Base-by-base conservation (phyloP, 2,797 vertebrate species). In the Sardinella longiceps region DNA sequence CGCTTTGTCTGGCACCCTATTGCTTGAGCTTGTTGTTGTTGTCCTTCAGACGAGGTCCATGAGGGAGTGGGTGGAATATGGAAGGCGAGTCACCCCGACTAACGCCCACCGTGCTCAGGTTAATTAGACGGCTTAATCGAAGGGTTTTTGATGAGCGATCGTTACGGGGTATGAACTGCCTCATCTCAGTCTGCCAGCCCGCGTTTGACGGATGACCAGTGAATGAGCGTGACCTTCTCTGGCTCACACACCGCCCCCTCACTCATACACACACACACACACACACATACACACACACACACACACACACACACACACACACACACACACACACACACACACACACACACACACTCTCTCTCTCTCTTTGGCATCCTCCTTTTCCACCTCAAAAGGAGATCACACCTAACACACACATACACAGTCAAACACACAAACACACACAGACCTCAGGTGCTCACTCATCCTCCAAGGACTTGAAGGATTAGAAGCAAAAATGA, bases 81-180 rank as follows among this genome's bases (percentile, higher is more conserved):
- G 4, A 4, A n/a, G 56, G 23, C 1, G 5, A 53, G 50, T 2
- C 6, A 3, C 45, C 7, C 56, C 9, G 0, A n/a, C 20, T 23
- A 1, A 58, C 56, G 1, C 14, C 30, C 66, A 70, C 10, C 14
- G 5, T 11, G 25, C 58, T n/a, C 63, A 12, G 33, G 33, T 77
- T 77, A 77, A 77, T 77, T 77, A 77, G 37, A 20, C 1, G 37
- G 18, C 18, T 77, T 77, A 77, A 77, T 77, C 70, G 5, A 77
- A 43, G 37, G 70, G 70, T 20, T 77, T 77, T 77, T 77, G 70
- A 43, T 37, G 70, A 20, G 33, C 33, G 15, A 23, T 77, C 18
- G 70, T 74, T 74, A 74, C 15, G 5, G 5, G 66, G 30, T 14
- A 6, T 74, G 5, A 74, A 20, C 30, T 18, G 33, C 9, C 33